A percentile compares a stretch with the other conserved stretches of the same genome.
phyloP scores from a whole-genome alignment of 2,888 invertebrate species.

The Sericinus montela region DNA sequence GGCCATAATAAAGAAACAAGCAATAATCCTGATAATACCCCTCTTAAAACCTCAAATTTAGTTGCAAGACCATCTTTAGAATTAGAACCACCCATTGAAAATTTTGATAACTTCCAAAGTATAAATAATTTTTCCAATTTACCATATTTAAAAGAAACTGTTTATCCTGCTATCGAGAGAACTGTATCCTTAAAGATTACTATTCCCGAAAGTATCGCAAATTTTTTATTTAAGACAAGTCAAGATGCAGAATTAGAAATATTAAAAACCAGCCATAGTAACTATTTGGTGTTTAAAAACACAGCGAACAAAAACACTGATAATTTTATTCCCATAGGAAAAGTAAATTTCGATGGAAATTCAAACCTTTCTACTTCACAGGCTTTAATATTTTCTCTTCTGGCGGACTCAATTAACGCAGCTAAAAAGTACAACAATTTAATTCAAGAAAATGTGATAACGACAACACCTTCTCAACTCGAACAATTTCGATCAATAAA shows the following conservation, averaged over 20 bases:
- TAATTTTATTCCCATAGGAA: conserved; percentile 59
- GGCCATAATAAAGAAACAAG: conserved; percentile 50
- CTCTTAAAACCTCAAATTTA: conserved; percentile 36
- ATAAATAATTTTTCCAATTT: conserved; percentile 49
- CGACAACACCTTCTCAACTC: conserved; percentile 39
- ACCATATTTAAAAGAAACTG: conserved; percentile 56
- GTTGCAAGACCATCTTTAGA: conserved; percentile 44
- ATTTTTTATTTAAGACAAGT: conserved; percentile 54
- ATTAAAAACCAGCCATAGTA: conserved; percentile 65
- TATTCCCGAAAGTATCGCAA: conserved; percentile 64
- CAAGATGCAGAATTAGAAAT: conserved; percentile 63
- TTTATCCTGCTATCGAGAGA: conserved; percentile 59
- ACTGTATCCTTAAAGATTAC: conserved; percentile 70
- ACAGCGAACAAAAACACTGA: conserved; percentile 36
- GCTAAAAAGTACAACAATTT: conserved; percentile 63
- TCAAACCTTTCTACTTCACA: conserved; percentile 69
- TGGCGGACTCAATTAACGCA: conserved; percentile 66
- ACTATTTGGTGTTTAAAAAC: conserved; percentile 63
- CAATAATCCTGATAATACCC: conserved; percentile 33
- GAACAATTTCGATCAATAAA: conserved; percentile 46
- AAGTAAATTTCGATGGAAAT: conserved; percentile 52
- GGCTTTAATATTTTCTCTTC: conserved; percentile 66
- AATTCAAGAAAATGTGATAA: conserved; percentile 47
- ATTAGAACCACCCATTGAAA: conserved; percentile 54
- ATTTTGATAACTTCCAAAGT: conserved; percentile 31